Conservation (phyloP, 2,888 invertebrate genomes). For the Caradrina clavipalpis region DNA sequence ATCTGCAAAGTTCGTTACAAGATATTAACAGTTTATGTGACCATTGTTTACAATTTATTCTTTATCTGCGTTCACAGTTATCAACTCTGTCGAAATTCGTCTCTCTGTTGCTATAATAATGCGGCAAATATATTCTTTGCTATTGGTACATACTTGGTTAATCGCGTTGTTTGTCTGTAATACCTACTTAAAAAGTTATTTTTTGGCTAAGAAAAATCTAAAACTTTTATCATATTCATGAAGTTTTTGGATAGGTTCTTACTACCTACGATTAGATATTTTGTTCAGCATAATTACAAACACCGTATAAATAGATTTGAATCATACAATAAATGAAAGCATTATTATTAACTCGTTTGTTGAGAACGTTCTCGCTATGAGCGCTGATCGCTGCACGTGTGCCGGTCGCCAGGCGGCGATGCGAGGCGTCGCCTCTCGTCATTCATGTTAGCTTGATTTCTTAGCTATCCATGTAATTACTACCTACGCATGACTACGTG, state of each 20-base stretch:
- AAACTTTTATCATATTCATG: slow-evolving; percentile 36
- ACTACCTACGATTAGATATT: slow-evolving; percentile 50
- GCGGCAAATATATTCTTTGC: slow-evolving; percentile 55
- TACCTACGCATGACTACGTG: slow-evolving; percentile 74
- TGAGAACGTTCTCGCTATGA: slow-evolving; percentile 74
- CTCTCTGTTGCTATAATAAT: slow-evolving; percentile 84
- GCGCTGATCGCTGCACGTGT: slow-evolving; percentile 81
- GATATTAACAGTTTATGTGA: slow-evolving; percentile 73
- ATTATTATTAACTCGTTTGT: slow-evolving; percentile 77
- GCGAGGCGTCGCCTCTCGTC: slow-evolving; percentile 81
- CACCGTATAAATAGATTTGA: slow-evolving; percentile 63
- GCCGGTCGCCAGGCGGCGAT: slow-evolving; percentile 80
- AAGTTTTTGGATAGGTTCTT: slow-evolving; percentile 40
- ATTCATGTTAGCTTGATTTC: slow-evolving; percentile 82
- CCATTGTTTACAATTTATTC: slow-evolving; percentile 87
- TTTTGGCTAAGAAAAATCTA: slow-evolving; percentile 21
- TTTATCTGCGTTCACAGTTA: slow-evolving; percentile 84
- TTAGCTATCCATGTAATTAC: slow-evolving; percentile 75
- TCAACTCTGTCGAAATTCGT: slow-evolving; percentile 84
- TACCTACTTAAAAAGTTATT: slow-evolving; percentile 19
- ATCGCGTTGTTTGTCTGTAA: slow-evolving; percentile 40
- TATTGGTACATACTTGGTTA: slow-evolving; percentile 42
- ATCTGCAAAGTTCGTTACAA: slow-evolving; percentile 82
- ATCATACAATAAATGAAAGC: slow-evolving; percentile 74
- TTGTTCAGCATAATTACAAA: slow-evolving; percentile 59